Conservation (phyloP, 1,140 invertebrate genomes). For the Drosophila pachea region DNA sequence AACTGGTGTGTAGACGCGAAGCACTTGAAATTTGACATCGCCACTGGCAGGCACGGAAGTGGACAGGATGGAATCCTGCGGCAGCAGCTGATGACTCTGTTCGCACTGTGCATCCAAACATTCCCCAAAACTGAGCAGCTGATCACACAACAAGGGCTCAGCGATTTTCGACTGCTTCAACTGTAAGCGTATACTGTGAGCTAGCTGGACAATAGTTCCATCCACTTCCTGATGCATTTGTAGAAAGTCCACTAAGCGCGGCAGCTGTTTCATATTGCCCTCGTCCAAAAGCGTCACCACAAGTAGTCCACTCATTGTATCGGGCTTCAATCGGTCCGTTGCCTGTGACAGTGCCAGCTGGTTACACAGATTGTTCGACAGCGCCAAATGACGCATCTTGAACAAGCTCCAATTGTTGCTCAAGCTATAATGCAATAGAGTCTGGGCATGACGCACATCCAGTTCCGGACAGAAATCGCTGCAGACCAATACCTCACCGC, state of each 20-base stretch:
- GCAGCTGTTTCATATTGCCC: constrained; percentile 40
- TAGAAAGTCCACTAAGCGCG: constrained; percentile 55
- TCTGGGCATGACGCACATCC: constrained; percentile 41
- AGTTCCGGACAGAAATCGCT: constrained; percentile 63
- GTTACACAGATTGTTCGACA: constrained; percentile 36
- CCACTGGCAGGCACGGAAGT: constrained; percentile 12
- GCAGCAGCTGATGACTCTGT: constrained; percentile 38
- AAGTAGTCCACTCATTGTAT: neutral
- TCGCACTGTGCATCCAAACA: constrained; percentile 31
- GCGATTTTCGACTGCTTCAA: neutral
- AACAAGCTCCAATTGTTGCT: constrained; percentile 49
- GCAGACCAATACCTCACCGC: constrained; percentile 34
- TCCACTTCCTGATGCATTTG: constrained; percentile 41
- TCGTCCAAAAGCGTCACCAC: constrained; percentile 50
- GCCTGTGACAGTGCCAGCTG: neutral
- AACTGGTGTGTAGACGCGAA: constrained; percentile 40
- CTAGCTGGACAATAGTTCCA: constrained; percentile 12
- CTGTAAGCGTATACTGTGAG: constrained; percentile 27
- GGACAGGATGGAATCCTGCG: constrained; percentile 8
- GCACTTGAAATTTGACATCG: constrained; percentile 40
- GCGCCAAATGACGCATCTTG: constrained; percentile 42
- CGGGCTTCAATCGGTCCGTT: neutral
- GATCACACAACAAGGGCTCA: constrained; percentile 21
- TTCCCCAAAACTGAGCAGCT: constrained; percentile 33
- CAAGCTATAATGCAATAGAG: constrained; percentile 47